These are phyloP conservation scores for Halictus ligatus DNA, from an alignment of 2,888 invertebrate species.

Conservation along the genomic window DNA sequence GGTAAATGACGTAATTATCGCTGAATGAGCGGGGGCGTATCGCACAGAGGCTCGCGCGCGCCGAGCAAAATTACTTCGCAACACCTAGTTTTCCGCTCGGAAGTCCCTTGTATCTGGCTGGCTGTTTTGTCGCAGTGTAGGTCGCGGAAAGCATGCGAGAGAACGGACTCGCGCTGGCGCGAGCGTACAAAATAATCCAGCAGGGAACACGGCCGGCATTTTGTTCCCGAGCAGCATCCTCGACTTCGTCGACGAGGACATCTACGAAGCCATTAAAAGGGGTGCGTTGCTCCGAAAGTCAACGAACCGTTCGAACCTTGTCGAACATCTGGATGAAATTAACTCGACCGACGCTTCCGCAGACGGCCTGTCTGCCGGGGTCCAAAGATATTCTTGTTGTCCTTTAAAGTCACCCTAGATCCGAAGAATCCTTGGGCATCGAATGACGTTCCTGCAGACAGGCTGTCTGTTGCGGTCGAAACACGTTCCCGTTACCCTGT, in stretches of 20 bases:
- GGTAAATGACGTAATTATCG: conserved; percentile 73
- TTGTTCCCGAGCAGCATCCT: conserved; percentile 43
- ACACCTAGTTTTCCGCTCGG: conserved; percentile 64
- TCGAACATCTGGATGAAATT: conserved; percentile 75
- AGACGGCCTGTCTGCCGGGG: conserved; percentile 69
- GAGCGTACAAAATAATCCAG: conserved; percentile 61
- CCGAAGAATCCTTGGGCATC: background rate
- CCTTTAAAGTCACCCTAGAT: conserved; percentile 4
- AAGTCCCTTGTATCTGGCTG: conserved; percentile 38
- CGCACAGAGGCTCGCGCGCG: conserved; percentile 34
- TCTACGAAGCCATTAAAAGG: conserved; percentile 63
- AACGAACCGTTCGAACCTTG: conserved; percentile 71
- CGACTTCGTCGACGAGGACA: conserved; percentile 59
- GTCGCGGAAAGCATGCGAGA: background rate
- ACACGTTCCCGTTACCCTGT: background rate
- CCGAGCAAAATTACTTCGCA: conserved; percentile 66
- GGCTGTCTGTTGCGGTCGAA: background rate
- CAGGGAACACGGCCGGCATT: conserved; percentile 41
- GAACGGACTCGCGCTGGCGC: background rate
- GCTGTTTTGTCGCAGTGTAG: background rate
- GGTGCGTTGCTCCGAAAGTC: conserved; percentile 65
- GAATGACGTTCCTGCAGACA: background rate
- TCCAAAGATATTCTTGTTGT: conserved; percentile 43
- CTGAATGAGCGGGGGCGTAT: conserved; percentile 66
- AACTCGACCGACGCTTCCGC: conserved; percentile 67